phyloP scores from a whole-genome alignment of 2,113 vertebrate species.

The Capricornis sumatraensis region DNA sequence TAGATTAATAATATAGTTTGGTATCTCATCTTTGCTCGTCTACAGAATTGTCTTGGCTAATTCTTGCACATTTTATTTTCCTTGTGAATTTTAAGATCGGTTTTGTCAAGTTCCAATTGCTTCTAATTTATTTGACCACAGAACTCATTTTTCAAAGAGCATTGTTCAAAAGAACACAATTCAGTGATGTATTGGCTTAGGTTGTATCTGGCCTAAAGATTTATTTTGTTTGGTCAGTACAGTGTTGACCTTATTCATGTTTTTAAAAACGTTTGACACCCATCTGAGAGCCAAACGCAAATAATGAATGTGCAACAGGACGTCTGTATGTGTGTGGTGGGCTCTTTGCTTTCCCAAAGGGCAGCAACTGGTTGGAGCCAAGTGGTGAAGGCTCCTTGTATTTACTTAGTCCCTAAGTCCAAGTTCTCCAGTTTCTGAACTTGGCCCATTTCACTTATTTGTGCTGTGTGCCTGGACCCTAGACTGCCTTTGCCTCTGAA shows the following conservation, averaged over 20 bases:
- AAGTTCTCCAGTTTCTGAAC: constrained; percentile 30
- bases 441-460: background rate
- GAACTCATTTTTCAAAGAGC: constrained; percentile 53
- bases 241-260: constrained; percentile 24
- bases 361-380: background rate
- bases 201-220: constrained; percentile 4
- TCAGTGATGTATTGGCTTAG: background rate
- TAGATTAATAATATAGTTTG: background rate
- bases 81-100: constrained; percentile 39
- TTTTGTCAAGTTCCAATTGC: constrained; percentile 45
- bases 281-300: constrained; percentile 11
- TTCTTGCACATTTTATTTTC: background rate
- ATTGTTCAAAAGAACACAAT: constrained; percentile 37
- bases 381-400: constrained; percentile 5
- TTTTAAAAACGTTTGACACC: constrained; percentile 45
- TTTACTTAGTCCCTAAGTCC: background rate
- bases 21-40: background rate
- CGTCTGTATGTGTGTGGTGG: background rate
- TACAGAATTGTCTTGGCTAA: constrained; percentile 2
- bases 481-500: background rate
- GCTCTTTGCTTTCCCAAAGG: background rate
- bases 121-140: constrained; percentile 50
- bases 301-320: background rate
- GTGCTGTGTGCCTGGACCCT: background rate
- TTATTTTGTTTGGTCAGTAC: constrained; percentile 54